phyloP scores from a whole-genome alignment of 2,113 vertebrate species.

The Oncorhynchus clarkii region DNA sequence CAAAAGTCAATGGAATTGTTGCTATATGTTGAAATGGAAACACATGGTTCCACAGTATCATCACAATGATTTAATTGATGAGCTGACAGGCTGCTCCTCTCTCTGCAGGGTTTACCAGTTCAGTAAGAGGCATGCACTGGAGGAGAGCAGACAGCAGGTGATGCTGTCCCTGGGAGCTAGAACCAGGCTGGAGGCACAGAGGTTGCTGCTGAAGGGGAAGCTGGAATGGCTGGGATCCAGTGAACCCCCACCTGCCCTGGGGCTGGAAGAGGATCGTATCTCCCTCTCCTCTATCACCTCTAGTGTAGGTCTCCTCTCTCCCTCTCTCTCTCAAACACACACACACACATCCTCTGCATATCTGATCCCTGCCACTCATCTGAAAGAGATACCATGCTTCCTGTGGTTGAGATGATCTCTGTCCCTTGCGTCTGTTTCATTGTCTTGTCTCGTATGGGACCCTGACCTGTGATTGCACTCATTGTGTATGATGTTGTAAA shows the following conservation, averaged over 20 bases:
- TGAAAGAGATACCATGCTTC: not conserved
- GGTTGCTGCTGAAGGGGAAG: constrained; percentile 76
- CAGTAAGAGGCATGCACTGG: constrained; percentile 83
- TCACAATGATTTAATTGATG: not conserved
- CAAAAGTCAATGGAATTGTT: too few relatives aligned
- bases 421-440: not conserved
- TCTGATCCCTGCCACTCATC: not conserved
- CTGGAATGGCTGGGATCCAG: constrained; percentile 73
- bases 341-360: not conserved
- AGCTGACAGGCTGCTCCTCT: not conserved
- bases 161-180: constrained; percentile 78
- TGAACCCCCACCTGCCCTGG: constrained; percentile 72
- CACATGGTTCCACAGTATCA: not conserved
- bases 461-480: too few relatives aligned
- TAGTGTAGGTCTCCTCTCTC: constrained; percentile 66
- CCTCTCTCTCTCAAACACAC: too few relatives aligned
- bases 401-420: not conserved
- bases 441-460: not conserved
- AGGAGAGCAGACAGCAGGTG: constrained; percentile 81
- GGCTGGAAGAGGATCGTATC: constrained; percentile 74
- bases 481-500: too few relatives aligned
- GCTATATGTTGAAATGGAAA: too few relatives aligned
- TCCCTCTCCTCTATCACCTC: constrained; percentile 72
- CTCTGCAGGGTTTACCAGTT: constrained; percentile 82
- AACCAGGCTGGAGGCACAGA: constrained; percentile 83